Evolutionary conservation across 2,888 invertebrate genomes (phyloP), one percentile per base, ranked within the genome.

Genomic region (Parelbella ahira): DNA sequence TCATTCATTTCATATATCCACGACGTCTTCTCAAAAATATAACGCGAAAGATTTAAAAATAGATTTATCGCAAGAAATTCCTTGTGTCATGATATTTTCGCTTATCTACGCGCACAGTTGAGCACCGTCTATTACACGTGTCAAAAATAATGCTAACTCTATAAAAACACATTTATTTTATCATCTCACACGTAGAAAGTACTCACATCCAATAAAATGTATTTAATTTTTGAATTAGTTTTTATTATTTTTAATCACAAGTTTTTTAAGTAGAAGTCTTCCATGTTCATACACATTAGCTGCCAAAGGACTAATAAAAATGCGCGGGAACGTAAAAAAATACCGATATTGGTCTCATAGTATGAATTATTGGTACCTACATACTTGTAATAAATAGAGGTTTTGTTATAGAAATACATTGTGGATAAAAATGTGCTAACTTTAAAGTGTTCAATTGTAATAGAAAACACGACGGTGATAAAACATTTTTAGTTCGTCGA

Each of bases 391-490:
- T 41, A 32, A 27, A 13, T 30, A 38, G n/a, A 15, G 46, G 29
- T 41, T 41, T 36, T 45, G 44, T 55, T 57, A 47, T 48, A 50
- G 47, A 48, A 45, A 33, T 44, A 36, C 30, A 24, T 43, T 32
- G 34, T 48, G 34, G 23, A 41, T 11, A 25, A 25, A 33, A 52
- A 49, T 58, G 73, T 76, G 74, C 64, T 53, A 61, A 66, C 62
- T 12, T 27, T 37, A 27, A 0, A 30, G 32, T 41, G 32, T 33
- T 23, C n/a, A 15, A 18, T 30, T 5, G 21, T 33, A 32, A 32
- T 32, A 9, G 8, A n/a, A 25, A 24, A 34, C 9, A 24, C 15
- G 23, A n/a, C 10, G 19, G 38, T 30, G 67, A 68, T 65, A 60
- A 68, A 67, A 64, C 68, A 60, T 68, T 64, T 56, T 58, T n/a